Base-by-base conservation (phyloP, 2,888 invertebrate genomes). In the Cataglyphis altisquamis region DNA sequence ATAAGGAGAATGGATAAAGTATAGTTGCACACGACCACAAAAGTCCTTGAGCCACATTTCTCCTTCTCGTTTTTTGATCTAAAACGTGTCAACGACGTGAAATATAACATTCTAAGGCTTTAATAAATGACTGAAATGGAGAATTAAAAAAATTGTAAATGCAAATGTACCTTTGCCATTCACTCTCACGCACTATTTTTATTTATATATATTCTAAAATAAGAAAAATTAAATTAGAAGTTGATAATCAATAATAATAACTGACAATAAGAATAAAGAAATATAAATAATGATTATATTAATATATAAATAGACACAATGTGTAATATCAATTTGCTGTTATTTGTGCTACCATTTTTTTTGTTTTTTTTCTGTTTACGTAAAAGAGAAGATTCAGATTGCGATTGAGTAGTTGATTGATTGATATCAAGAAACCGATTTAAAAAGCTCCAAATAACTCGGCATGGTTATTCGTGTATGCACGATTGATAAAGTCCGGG, bases 31-130 rank as follows among this genome's bases (percentile, higher is more conserved):
- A 55, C 60, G 25, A 15, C 12, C 18, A 25, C 18, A 8, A 32
- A 18, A 77, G 41, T 72, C 60, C 73, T 80, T 80, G 72, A 36
- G 15, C 45, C 25, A 21, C 18, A 32, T 80, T 73, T 73, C 78
- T 60, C 21, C n/a, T 78, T 70, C 48, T 15, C 10, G 12, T n/a
- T 10, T 21, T 21, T 15, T 21, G 36, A 12, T 12, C 8, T 60
- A 21, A 78, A 72, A 72, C 60, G 60, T 48, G 32, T 21, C 12
- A 41, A 10, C 32, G 21, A 9, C 32, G 18, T 41, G 45, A 78
- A 60, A 70, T 18, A 21, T 21, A 10, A 52, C 25, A 64, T 8
- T 8, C 32, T 60, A 32, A 36, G 3, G 21, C 18, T 25, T 60
- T n/a, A n/a, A 3, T 62, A 60, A 60, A 80, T 25, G 25, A n/a